Base-by-base conservation (phyloP, 64 coral and sea anemone species). In the Porites australiensis region DNA sequence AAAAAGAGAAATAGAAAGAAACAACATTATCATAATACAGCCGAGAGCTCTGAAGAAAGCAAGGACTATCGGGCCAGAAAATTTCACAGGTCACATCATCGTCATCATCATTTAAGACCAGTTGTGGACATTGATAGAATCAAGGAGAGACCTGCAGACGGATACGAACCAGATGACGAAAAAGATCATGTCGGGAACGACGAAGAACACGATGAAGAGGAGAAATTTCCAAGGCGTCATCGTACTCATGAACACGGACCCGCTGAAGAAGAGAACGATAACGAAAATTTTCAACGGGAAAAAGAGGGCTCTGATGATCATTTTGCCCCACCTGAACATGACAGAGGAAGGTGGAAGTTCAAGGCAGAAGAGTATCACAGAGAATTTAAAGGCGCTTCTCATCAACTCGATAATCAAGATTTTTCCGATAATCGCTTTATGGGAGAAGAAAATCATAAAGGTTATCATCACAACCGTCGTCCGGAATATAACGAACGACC, bases 231-330 rank as follows among this genome's bases (percentile, higher is more conserved):
- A n/a, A 58, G 68, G 13, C 48, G 82, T 71, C 50, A 82, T 14
- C 27, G 82, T 27, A 64, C 79, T 59, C 20, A 67, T 21, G 62
- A 83, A 21, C 27, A 68, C 8, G 51, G 18, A 19, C 63, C 63
- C 14, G 59, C 44, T 5, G 60, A 83, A 83, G 64, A 13, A 0
- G 75, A 72, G n/a, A 63, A 68, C 9, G 51, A 80, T 45, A 3
- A n/a, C 14, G 57, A 54, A 47, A n/a, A 81, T 52, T 58, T 55
- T 90, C 51, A 65, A 37, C 54, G 37, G 16, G 77, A 49, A 81
- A 90, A 80, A 55, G 76, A 71, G 18, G 75, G 18, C 22, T 20
- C 53, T 51, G 54, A 74, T 4, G 87, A 23, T 23, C 14, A 21
- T 74, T 54, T 57, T 16, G 45, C 13, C 12, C 20, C 61, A 66